Percentiles rank a stretch among this genome's conserved stretches.
Conservation (phyloP, 2,888 invertebrate genomes). For the Eilema depressum region DNA sequence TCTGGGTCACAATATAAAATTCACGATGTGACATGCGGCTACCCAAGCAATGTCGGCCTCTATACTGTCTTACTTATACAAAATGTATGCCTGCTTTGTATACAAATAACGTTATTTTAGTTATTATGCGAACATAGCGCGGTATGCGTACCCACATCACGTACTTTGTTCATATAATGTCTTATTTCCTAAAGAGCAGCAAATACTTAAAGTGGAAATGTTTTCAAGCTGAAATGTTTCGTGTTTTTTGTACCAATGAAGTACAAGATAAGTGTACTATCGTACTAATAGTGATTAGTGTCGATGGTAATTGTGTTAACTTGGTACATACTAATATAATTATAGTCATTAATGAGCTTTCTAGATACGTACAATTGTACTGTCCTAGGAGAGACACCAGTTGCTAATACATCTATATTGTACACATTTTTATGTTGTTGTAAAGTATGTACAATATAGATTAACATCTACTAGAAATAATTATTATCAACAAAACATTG, state of each 20-base stretch:
- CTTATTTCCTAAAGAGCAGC: background rate
- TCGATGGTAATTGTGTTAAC: too few relatives aligned
- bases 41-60: background rate
- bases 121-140: background rate
- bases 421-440: too few relatives aligned
- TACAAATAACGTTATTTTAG: background rate
- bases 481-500: too few relatives aligned
- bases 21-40: background rate
- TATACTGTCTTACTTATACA: too few relatives aligned
- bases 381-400: background rate
- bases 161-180: background rate
- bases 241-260: background rate
- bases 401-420: too few relatives aligned
- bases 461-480: too few relatives aligned
- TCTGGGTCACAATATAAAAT: constrained; percentile 3
- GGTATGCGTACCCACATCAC: background rate
- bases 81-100: background rate
- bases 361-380: background rate
- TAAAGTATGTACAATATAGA: too few relatives aligned
- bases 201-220: background rate
- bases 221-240: background rate
- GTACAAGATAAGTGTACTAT: background rate
- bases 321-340: background rate
- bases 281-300: background rate
- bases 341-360: background rate